These are phyloP conservation scores for Hydrophis major DNA, from an alignment of 2,797 vertebrate genomes.

Conservation along the genomic window DNA sequence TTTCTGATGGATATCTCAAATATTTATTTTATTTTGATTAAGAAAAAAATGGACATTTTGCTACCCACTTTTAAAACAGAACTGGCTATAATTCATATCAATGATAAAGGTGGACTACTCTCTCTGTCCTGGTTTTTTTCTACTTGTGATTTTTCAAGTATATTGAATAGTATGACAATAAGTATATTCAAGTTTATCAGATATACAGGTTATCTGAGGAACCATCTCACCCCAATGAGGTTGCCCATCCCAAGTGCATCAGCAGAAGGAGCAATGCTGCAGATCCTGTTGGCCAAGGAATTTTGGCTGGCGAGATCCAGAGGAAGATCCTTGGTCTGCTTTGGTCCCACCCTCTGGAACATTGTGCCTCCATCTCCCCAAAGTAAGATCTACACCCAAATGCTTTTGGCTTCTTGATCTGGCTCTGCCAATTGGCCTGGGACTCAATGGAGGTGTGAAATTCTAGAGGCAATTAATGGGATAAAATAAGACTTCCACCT, in stretches of 20 bases:
- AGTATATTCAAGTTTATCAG: neutral
- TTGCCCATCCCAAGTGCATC: neutral
- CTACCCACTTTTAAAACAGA: constrained; percentile 38
- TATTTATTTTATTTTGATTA: constrained; percentile 52
- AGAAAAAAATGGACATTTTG: constrained; percentile 33
- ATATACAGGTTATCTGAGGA: neutral
- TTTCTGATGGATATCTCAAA: constrained; percentile 50
- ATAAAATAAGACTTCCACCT: neutral
- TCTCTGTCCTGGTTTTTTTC: neutral
- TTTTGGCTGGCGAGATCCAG: neutral
- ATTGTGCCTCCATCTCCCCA: neutral
- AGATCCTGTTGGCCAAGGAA: neutral
- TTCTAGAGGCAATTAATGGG: neutral
- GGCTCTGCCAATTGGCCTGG: neutral
- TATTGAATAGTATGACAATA: neutral
- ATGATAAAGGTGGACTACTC: constrained; percentile 35
- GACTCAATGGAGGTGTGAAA: neutral
- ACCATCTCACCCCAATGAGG: neutral
- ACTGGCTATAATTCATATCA: constrained; percentile 62
- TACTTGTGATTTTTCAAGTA: neutral
- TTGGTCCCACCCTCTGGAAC: neutral
- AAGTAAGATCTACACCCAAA: neutral
- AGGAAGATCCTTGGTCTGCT: neutral
- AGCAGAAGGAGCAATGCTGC: neutral
- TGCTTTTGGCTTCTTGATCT: neutral